Evolutionary conservation across 1,140 invertebrate genomes (phyloP).

Genomic region (Drosophila subpulchrella): DNA sequence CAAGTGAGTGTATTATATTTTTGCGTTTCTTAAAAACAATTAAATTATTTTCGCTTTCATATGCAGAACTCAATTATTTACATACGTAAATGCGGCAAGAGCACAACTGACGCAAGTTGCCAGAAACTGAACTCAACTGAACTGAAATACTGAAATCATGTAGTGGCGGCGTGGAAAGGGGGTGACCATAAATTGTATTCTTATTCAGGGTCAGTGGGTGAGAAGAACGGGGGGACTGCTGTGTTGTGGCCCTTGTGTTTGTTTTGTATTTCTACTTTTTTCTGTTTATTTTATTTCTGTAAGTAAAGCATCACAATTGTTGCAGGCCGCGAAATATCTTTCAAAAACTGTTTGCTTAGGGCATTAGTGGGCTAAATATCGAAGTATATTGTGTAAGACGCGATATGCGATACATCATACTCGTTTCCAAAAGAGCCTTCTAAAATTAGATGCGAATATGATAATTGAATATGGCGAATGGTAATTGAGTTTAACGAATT

Average conservation of each 20-base stretch:
- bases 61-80: constrained; percentile 55
- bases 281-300: constrained; percentile 35
- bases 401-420: constrained; percentile 48
- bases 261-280: constrained; percentile 23
- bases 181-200: constrained; percentile 27
- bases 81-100: constrained; percentile 59
- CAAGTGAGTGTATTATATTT: constrained; percentile 36
- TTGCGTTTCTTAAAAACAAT: constrained; percentile 61
- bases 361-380: constrained; percentile 30
- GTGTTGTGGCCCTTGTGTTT: constrained; percentile 38
- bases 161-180: background rate
- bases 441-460: constrained; percentile 37
- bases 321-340: constrained; percentile 19
- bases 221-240: background rate
- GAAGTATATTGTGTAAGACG: constrained; percentile 24
- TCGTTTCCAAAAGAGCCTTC: constrained; percentile 4
- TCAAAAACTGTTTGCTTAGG: constrained; percentile 19
- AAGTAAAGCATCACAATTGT: constrained; percentile 39
- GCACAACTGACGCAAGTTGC: constrained; percentile 66
- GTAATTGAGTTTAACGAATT: constrained; percentile 39
- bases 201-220: constrained; percentile 49
- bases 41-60: constrained; percentile 63
- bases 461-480: constrained; percentile 30
- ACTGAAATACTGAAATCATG: constrained; percentile 11
- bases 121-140: constrained; percentile 17